Evolutionary conservation across 2,797 vertebrate genomes (phyloP).

Genomic region (Melanotaenia parkinsoni): DNA sequence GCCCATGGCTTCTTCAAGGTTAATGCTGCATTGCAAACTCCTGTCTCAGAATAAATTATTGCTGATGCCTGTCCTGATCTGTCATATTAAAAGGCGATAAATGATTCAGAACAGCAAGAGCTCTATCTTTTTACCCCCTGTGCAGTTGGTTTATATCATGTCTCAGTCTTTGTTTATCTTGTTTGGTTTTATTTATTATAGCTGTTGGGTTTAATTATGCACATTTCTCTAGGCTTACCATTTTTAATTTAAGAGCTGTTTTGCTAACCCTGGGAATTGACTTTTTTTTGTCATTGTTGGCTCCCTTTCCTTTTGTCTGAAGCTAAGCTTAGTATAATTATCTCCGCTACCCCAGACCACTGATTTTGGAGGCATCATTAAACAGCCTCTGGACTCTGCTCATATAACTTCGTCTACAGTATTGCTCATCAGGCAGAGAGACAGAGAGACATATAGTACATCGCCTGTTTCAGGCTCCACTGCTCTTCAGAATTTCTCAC

Average conservation of each 20-base stretch:
- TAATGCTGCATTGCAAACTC: slow-evolving; percentile 25
- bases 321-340: slow-evolving; percentile 73
- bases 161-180: slow-evolving; percentile 52
- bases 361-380: slow-evolving; percentile 78
- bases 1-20: slow-evolving; percentile 98
- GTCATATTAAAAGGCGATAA: slow-evolving; percentile 26
- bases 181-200: slow-evolving; percentile 67
- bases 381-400: slow-evolving; percentile 71
- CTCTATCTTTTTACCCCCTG: slow-evolving; percentile 13
- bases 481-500: slow-evolving; percentile 41
- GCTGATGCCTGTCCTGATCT: slow-evolving; percentile 18
- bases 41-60: slow-evolving; percentile 14
- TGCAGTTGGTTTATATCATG: slow-evolving; percentile 24
- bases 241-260: slow-evolving; percentile 63
- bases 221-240: slow-evolving; percentile 62
- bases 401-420: slow-evolving; percentile 73
- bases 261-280: slow-evolving; percentile 48
- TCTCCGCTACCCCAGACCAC: slow-evolving; percentile 65
- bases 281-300: slow-evolving; percentile 62
- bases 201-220: slow-evolving; percentile 65
- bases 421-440: slow-evolving; percentile 64
- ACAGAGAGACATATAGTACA: slow-evolving; percentile 29
- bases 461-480: slow-evolving; percentile 34
- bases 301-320: slow-evolving; percentile 55
- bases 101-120: slow-evolving; percentile 46